phyloP scores from a whole-genome alignment of 2,888 invertebrate species.

The Dasysyrphus tricinctus region DNA sequence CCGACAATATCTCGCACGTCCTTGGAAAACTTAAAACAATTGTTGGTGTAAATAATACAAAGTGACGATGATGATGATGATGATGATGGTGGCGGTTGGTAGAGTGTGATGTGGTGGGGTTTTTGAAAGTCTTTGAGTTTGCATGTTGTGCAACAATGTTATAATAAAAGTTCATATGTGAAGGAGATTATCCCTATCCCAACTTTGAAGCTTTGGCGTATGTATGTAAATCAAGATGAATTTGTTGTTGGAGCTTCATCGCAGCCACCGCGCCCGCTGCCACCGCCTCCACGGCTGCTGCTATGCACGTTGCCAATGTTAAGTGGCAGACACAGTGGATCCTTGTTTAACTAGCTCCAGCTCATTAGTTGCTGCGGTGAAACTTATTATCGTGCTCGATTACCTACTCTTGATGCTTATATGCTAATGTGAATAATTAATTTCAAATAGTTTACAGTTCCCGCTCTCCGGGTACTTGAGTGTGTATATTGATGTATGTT shows the following conservation, averaged over 20 bases:
- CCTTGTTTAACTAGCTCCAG: constrained; percentile 60
- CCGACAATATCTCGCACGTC: constrained; percentile 58
- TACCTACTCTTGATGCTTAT: constrained; percentile 71
- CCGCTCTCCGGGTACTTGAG: background rate
- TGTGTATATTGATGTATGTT: background rate
- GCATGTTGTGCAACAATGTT: constrained; percentile 71
- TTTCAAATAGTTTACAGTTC: constrained; percentile 55
- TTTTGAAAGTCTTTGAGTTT: constrained; percentile 11
- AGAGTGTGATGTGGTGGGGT: background rate
- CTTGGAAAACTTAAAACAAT: constrained; percentile 68
- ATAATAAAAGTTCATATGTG: constrained; percentile 43
- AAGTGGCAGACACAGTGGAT: constrained; percentile 59
- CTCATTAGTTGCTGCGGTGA: constrained; percentile 71
- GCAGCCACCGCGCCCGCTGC: background rate
- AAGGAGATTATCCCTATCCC: constrained; percentile 41
- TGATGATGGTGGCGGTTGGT: constrained; percentile 20
- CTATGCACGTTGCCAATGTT: constrained; percentile 59
- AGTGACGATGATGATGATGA: constrained; percentile 46
- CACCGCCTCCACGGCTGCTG: background rate
- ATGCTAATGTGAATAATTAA: constrained; percentile 74
- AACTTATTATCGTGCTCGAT: constrained; percentile 74
- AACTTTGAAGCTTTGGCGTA: constrained; percentile 36
- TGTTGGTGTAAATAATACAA: constrained; percentile 73
- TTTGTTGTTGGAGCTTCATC: constrained; percentile 22
- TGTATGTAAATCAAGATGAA: constrained; percentile 59